Evolutionary conservation across 2,797 vertebrate species (phyloP), one percentile per base, ranked within the genome.

Genomic region (Lutjanus argentimaculatus): DNA sequence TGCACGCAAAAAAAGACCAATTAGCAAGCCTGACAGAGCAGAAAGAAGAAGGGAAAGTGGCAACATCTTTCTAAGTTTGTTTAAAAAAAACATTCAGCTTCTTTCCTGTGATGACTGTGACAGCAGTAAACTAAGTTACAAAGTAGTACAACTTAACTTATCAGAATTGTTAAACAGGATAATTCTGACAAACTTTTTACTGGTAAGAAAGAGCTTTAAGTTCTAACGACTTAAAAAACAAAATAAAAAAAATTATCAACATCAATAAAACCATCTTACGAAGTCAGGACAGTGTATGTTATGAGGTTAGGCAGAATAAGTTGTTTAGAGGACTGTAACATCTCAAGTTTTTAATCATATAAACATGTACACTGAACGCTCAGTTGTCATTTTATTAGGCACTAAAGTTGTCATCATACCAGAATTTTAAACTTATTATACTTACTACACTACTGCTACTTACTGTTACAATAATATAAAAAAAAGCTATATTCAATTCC

Each of bases 11-110:
- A 80, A 19, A 72, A 67, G 8, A 46, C 30, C 67, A 88, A 89
- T 87, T 87, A 83, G 57, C 16, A 63, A 81, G 15, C 46, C 65
- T 88, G 75, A 89, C 48, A 11, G 73, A 58, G 69, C 66, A 86
- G 53, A 73, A 76, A 61, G 78, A 67, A 77, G 49, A n/a, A 10
- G 25, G 15, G 12, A 72, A 79, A 59, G 62, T 21, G 25, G 6
- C 7, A 63, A 62, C 30, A 66, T 51, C 52, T 56, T 48, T 46
- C 43, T 43, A 8, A 57, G 40, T 22, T 76, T 12, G 19, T 36
- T 65, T 7, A 30, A 75, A 42, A 19, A 40, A 45, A 61, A 17
- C 4, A 58, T 10, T 19, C 2, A 52, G 8, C 48, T 4, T 46
- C 6, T 61, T 48, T 10, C 9, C 14, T 43, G 14, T 48, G 19